A percentile compares a stretch with the other conserved stretches of the same genome.
phyloP scores from a whole-genome alignment of 2,888 invertebrate genomes.

The Chaetogeoica ovagalla region DNA sequence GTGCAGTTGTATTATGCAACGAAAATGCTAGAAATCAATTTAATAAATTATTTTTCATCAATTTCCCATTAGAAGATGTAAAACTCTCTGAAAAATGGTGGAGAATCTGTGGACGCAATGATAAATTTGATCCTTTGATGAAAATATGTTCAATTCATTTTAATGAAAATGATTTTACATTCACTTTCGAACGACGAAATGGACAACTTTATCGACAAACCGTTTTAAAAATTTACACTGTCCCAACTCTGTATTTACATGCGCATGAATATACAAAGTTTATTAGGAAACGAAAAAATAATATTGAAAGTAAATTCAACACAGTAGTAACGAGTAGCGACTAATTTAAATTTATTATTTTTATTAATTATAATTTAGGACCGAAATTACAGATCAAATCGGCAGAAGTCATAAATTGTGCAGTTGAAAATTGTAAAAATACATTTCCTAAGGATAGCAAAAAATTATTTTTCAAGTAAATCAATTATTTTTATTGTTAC shows the following conservation, averaged over 20 bases:
- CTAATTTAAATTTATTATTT: no score
- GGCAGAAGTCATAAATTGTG: slow-evolving; percentile 2
- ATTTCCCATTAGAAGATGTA: slow-evolving; percentile 28
- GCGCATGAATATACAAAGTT: slow-evolving; percentile 19
- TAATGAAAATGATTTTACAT: not conserved
- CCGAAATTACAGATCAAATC: not conserved
- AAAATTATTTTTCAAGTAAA: slow-evolving; percentile 27
- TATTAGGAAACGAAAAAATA: slow-evolving; percentile 11
- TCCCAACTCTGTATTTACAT: slow-evolving; percentile 15
- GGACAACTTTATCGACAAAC: not conserved
- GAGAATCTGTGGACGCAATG: slow-evolving; percentile 20
- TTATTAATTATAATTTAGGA: not conserved
- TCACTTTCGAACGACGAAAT: not conserved
- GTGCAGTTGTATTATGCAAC: slow-evolving; percentile 35
- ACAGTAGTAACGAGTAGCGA: no score
- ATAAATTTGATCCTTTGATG: not conserved
- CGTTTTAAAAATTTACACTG: not conserved
- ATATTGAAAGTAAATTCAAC: not conserved
- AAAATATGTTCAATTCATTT: slow-evolving; percentile 44
- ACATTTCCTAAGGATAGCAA: not conserved
- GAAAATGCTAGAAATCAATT: slow-evolving; percentile 28
- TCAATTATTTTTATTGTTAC: not conserved
- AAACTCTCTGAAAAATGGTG: slow-evolving; percentile 13
- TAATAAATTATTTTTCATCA: slow-evolving; percentile 16
- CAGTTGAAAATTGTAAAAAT: slow-evolving; percentile 12